These are phyloP conservation scores for Butorides virescens DNA, from an alignment of 2,113 vertebrate species.

Conservation along the genomic window DNA sequence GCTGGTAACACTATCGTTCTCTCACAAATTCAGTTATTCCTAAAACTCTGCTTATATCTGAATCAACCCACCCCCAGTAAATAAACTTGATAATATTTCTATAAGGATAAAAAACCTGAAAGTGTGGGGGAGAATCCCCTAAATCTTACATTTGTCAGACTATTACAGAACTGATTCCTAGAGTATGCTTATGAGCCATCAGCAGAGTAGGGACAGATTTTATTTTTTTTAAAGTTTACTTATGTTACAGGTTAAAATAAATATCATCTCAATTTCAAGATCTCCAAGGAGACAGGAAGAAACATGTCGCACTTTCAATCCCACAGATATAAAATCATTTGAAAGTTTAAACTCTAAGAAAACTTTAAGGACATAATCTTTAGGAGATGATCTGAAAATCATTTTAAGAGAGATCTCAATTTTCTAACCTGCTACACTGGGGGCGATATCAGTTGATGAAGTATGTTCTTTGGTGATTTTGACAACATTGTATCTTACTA, in stretches of 20 bases:
- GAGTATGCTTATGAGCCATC: neutral
- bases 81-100: neutral
- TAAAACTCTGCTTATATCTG: neutral
- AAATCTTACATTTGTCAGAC: neutral
- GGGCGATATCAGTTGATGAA: neutral
- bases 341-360: neutral
- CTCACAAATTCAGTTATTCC: neutral
- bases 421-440: neutral
- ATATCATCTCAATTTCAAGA: neutral
- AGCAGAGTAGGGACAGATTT: neutral
- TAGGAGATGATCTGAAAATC: conserved; percentile 8
- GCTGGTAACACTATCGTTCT: neutral
- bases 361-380: neutral
- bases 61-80: neutral
- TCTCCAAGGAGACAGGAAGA: neutral
- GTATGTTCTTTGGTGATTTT: neutral
- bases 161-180: neutral
- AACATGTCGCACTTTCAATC: neutral
- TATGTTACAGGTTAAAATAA: neutral
- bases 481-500: neutral
- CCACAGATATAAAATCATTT: neutral
- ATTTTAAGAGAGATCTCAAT: conserved; percentile 16
- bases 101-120: neutral
- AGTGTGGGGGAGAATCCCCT: neutral
- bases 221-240: neutral